A percentile compares a stretch with the other conserved stretches of the same genome.
These are phyloP conservation scores for Rhingia campestris DNA, from an alignment of 2,888 invertebrate genomes.

Conservation along the genomic window DNA sequence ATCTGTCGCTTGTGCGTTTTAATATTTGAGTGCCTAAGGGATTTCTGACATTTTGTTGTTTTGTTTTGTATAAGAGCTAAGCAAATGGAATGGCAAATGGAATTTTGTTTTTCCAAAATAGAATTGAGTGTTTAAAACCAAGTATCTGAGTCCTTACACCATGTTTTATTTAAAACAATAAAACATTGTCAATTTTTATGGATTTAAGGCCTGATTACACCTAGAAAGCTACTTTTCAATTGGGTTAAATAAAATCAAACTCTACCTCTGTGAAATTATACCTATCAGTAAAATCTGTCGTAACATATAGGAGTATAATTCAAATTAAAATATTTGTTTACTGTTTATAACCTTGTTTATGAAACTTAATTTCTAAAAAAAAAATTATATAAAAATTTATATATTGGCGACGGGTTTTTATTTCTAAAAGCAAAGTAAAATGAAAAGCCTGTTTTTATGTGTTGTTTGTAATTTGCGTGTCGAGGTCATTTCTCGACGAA, in stretches of 20 bases:
- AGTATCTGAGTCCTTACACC: too few species aligned
- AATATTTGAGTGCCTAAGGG: constrained; percentile 14
- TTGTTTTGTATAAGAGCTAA: constrained; percentile 14
- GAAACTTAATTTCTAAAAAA: background rate
- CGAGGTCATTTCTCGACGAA: constrained; percentile 70
- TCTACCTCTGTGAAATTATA: too few species aligned
- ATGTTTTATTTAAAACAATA: too few species aligned
- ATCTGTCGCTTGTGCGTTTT: constrained; percentile 11
- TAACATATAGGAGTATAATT: too few species aligned
- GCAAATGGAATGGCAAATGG: constrained; percentile 1
- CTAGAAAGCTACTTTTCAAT: too few species aligned
- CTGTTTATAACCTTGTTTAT: too few species aligned
- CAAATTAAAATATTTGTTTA: too few species aligned
- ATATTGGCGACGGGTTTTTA: constrained; percentile 11
- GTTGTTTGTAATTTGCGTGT: constrained; percentile 59
- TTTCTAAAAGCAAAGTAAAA: constrained; percentile 46
- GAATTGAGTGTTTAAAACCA: too few species aligned
- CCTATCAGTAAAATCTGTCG: background rate
- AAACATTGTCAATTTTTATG: too few species aligned
- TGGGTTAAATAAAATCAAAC: too few species aligned
- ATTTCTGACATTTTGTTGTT: constrained; percentile 38
- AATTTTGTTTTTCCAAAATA: background rate
- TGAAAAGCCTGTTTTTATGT: constrained; percentile 57
- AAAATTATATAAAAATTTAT: constrained; percentile 8
- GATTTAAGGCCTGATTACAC: too few species aligned